A percentile compares a stretch with the other conserved stretches of the same genome.
These are phyloP conservation scores for Agrypnus murinus DNA, from an alignment of 2,888 invertebrate species.

Conservation along the genomic window DNA sequence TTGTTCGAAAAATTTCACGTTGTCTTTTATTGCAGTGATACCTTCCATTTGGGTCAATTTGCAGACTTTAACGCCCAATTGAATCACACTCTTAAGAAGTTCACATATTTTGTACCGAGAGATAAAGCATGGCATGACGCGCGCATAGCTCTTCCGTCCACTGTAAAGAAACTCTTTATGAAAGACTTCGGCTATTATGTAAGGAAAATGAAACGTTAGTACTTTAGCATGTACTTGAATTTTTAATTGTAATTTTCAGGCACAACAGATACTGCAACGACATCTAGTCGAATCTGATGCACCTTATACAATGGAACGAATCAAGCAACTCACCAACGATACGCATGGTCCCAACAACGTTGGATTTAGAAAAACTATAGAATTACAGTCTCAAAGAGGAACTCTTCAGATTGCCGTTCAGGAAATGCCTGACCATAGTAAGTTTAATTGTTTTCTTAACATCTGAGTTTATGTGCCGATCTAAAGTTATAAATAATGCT, in stretches of 20 bases:
- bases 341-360: slow-evolving; percentile 65
- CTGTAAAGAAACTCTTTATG: slow-evolving; percentile 89
- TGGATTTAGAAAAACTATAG: slow-evolving; percentile 71
- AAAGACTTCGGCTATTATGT: slow-evolving; percentile 87
- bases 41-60: slow-evolving; percentile 83
- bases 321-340: slow-evolving; percentile 81
- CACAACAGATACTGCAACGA: slow-evolving; percentile 87
- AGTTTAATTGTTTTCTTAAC: slow-evolving; percentile 66
- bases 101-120: slow-evolving; percentile 93
- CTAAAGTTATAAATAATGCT: slow-evolving; percentile 27
- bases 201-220: slow-evolving; percentile 63
- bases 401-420: slow-evolving; percentile 82
- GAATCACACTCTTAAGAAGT: slow-evolving; percentile 83
- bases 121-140: slow-evolving; percentile 92
- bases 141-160: slow-evolving; percentile 83
- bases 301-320: slow-evolving; percentile 87
- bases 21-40: slow-evolving; percentile 77
- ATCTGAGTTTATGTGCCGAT: background rate
- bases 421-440: slow-evolving; percentile 82
- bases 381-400: slow-evolving; percentile 83
- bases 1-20: too few relatives aligned
- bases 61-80: slow-evolving; percentile 86
- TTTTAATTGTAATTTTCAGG: slow-evolving; percentile 72
- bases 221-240: slow-evolving; percentile 10
- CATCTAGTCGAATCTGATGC: slow-evolving; percentile 89